Conservation (phyloP, 2,113 vertebrate species). For the Chloebia gouldiae region DNA sequence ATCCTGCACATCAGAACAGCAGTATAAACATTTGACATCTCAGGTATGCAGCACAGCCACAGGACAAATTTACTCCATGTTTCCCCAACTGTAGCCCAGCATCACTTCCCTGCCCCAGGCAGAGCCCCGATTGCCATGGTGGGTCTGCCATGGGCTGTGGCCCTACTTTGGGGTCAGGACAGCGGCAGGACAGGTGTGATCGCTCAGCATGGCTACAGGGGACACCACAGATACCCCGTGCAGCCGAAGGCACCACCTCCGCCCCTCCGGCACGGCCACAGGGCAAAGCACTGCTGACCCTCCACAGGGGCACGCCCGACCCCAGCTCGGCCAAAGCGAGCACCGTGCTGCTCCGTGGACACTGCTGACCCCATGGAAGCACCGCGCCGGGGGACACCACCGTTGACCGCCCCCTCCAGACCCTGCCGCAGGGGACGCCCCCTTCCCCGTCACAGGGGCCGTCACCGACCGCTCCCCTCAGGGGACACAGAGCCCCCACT, state of each 20-base stretch:
- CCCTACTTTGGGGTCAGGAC: background rate
- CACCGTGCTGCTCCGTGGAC: background rate
- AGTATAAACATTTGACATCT: background rate
- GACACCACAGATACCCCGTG: too few relatives aligned
- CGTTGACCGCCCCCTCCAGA: background rate
- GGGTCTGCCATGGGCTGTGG: background rate
- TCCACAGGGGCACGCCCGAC: background rate
- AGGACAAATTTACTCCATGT: background rate
- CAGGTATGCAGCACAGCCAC: background rate
- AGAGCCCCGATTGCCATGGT: fast-evolving
- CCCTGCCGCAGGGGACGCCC: background rate
- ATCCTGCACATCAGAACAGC: background rate
- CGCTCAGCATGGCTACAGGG: fast-evolving
- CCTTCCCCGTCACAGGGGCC: too few relatives aligned
- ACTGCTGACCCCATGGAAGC: background rate
- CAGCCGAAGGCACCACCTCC: background rate
- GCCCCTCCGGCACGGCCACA: fast-evolving
- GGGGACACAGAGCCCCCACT: fast-evolving
- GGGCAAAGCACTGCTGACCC: background rate
- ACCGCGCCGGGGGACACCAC: background rate
- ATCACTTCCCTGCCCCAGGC: background rate
- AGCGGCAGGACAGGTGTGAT: fast-evolving
- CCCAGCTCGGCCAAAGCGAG: background rate
- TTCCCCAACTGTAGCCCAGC: background rate
- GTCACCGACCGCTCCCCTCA: background rate